Conservation (phyloP, 2,113 vertebrate species). For the Gopherus evgoodei region DNA sequence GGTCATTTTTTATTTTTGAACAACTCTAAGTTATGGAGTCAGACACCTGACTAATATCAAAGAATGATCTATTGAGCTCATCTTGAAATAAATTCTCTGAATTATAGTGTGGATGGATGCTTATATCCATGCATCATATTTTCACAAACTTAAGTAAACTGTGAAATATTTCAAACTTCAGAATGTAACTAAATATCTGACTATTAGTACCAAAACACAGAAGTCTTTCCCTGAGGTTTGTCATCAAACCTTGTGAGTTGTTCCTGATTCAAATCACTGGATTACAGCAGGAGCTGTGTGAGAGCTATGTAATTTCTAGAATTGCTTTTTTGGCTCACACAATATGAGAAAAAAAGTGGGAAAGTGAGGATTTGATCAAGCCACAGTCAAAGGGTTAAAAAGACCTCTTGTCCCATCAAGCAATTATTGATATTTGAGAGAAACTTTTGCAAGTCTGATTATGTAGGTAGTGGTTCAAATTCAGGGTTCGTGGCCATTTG, state of each 20-base stretch:
- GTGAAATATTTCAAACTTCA: background rate
- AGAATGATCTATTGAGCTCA: background rate
- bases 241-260: background rate
- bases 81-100: background rate
- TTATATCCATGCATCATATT: fast-evolving
- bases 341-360: background rate
- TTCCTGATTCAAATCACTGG: background rate
- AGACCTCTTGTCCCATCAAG: background rate
- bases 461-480: background rate
- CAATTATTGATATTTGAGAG: background rate
- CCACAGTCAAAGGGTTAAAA: background rate
- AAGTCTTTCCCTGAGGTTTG: background rate
- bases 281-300: background rate
- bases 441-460: background rate
- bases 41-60: background rate
- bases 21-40: background rate
- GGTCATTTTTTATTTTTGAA: background rate
- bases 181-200: background rate
- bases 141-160: background rate
- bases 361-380: background rate
- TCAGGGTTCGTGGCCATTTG: background rate
- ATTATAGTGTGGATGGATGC: background rate
- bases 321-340: background rate
- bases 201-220: background rate
- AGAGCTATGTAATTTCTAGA: background rate